These are phyloP conservation scores for Gonioctena quinquepunctata DNA, from an alignment of 1,140 invertebrate genomes.

Conservation along the genomic window DNA sequence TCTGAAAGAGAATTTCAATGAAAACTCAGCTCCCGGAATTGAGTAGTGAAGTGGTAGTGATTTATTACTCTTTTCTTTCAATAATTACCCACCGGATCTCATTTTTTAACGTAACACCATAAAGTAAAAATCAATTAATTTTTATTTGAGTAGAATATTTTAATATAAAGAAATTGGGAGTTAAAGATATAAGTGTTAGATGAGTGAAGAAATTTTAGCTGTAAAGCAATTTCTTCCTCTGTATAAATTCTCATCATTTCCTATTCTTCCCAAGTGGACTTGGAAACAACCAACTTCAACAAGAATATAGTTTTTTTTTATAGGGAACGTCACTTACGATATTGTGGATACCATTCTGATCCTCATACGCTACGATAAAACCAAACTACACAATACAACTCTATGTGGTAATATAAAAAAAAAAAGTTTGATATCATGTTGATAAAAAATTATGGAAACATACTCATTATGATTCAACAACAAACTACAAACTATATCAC, in stretches of 20 bases:
- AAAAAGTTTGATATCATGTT: slow-evolving; percentile 13
- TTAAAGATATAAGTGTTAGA: too few species aligned
- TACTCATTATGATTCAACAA: slow-evolving; percentile 33
- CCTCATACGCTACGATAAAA: background rate
- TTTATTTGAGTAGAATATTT: too few species aligned
- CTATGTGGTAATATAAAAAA: slow-evolving; percentile 10
- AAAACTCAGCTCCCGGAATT: too few species aligned
- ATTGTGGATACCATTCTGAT: background rate
- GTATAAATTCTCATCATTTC: background rate
- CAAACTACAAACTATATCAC: slow-evolving; percentile 41
- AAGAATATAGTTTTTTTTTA: background rate
- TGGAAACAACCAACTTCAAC: background rate
- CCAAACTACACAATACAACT: slow-evolving; percentile 2
- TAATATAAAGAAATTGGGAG: too few species aligned
- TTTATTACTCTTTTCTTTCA: too few species aligned
- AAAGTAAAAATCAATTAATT: too few species aligned
- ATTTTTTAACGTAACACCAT: too few species aligned
- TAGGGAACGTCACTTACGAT: background rate
- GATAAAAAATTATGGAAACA: slow-evolving; percentile 22
- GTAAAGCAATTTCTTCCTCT: background rate
- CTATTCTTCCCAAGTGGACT: background rate
- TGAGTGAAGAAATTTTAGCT: too few species aligned
- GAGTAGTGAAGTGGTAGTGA: too few species aligned
- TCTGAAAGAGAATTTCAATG: too few species aligned
- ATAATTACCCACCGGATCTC: too few species aligned